These are phyloP conservation scores for Takifugu ocellatus DNA, from an alignment of 2,797 vertebrate genomes.

Conservation along the genomic window DNA sequence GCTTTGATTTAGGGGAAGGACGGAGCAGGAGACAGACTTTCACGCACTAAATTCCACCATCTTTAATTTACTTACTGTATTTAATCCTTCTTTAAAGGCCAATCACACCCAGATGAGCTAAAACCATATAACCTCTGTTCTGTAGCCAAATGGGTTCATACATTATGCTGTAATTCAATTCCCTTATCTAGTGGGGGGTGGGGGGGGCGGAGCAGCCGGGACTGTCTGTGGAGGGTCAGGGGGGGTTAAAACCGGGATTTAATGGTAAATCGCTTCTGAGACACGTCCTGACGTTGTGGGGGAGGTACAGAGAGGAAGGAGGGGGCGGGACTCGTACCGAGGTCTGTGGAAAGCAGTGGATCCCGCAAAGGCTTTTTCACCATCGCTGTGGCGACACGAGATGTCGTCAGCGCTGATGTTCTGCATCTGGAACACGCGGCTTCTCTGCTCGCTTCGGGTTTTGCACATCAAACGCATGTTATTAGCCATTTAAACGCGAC, in stretches of 20 bases:
- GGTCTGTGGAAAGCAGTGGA: too few relatives aligned
- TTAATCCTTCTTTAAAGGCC: conserved; percentile 15
- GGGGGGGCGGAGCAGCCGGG: conserved; percentile 21
- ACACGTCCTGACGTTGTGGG: conserved; percentile 45
- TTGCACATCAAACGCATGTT: too few relatives aligned
- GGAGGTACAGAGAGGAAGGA: conserved; percentile 32
- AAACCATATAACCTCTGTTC: conserved; percentile 4
- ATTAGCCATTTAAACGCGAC: too few relatives aligned
- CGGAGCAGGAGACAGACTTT: conserved; percentile 3
- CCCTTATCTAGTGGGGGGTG: conserved; percentile 26
- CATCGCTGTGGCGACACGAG: conserved; percentile 9
- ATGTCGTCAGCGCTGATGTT: too few relatives aligned
- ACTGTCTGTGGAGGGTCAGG: conserved; percentile 42
- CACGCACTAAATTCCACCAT: conserved; percentile 4
- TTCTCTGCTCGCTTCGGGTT: too few relatives aligned
- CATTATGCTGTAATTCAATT: conserved; percentile 43
- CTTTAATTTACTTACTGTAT: neutral
- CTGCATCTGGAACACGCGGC: too few relatives aligned
- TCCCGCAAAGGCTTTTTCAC: neutral
- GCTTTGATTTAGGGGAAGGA: conserved; percentile 38
- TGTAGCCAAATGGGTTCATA: conserved; percentile 25
- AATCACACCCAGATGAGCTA: conserved; percentile 15
- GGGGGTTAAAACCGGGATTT: conserved; percentile 56
- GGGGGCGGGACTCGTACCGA: neutral
- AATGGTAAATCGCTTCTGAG: conserved; percentile 56